Base-by-base conservation (phyloP, 2,888 invertebrate species). In the Watsonalla binaria region DNA sequence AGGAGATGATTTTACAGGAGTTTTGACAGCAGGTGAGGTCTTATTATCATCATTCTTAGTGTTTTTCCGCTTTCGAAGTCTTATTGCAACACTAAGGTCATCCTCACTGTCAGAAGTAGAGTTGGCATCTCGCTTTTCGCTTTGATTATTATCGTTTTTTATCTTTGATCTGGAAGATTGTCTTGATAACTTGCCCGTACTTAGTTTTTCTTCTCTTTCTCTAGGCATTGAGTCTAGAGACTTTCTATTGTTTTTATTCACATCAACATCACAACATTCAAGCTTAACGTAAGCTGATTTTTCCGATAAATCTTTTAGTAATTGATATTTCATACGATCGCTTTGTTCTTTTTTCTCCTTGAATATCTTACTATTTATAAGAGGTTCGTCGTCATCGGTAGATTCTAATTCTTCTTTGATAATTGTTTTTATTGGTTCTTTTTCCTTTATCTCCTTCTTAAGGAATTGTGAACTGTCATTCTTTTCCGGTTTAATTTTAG, bases 281-380 rank as follows among this genome's bases (percentile, higher is more conserved):
- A 91, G 68, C 71, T 90, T 90, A 24, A 90, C 90, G 63, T 89
- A 89, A 6, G 90, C 85, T 24, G 90, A 86, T 72, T 90, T 90
- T 76, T 89, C 85, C 0, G 90, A 84, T 55, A 89, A 79, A 64
- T 90, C 90, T 72, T 87, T 90, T 51, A 89, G 61, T 54, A 90
- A 61, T 65, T 87, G 84, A 61, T 82, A 86, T 64, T 90, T 88
- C 9, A 87, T 66, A 42, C 78, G 78, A 51, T 86, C 82, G 60
- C 65, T 82, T 58, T 81, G 74, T 65, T 84, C 80, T 65, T 83
- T 85, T 68, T 42, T 42, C 11, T 87, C 86, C 68, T 89, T 89
- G 45, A 85, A 70, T 45, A 87, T 65, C 68, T 88, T 89, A 65
- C 87, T 87, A 61, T 87, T 87, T 50, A 89, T 87, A 42, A 88